Percentiles rank a stretch among this genome's conserved stretches.
Evolutionary conservation across 2,797 vertebrate genomes (phyloP).

Genomic region (Poeciliopsis turneri): DNA sequence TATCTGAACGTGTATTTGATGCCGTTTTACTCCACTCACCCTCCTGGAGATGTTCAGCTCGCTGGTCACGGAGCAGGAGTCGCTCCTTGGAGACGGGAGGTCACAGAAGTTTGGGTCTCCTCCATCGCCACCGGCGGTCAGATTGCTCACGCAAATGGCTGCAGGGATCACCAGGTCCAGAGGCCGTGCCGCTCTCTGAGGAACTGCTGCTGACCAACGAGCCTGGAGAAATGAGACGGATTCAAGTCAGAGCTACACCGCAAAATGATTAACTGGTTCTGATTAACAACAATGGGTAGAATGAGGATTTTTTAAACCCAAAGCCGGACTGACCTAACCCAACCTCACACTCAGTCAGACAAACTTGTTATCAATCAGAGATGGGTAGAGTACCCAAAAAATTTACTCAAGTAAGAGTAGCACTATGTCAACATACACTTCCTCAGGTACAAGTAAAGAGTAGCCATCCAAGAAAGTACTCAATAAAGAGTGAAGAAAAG

Average conservation of each 20-base stretch:
- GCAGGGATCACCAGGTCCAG: conserved; percentile 21
- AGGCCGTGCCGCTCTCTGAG: conserved; percentile 9
- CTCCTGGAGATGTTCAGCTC: conserved; percentile 52
- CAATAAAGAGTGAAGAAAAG: too few species aligned
- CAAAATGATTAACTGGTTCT: background rate
- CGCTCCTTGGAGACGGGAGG: conserved; percentile 62
- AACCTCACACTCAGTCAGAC: background rate
- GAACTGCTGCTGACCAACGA: background rate
- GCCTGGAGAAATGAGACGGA: conserved; percentile 8
- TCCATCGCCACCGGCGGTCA: conserved; percentile 32
- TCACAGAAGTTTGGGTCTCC: conserved; percentile 57
- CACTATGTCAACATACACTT: too few species aligned
- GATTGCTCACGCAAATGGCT: background rate
- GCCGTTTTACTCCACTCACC: conserved; percentile 46
- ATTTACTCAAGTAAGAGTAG: too few species aligned
- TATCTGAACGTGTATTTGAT: background rate
- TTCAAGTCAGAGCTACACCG: background rate
- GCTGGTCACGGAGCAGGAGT: conserved; percentile 64
- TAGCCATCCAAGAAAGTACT: too few species aligned
- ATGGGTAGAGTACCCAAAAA: too few species aligned
- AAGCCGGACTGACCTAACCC: background rate
- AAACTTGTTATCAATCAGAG: background rate
- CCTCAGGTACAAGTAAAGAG: too few species aligned
- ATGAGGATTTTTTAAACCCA: background rate
- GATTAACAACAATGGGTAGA: background rate